phyloP scores from a whole-genome alignment of 1,140 invertebrate genomes.

The Daktulosphaira vitifoliae region DNA sequence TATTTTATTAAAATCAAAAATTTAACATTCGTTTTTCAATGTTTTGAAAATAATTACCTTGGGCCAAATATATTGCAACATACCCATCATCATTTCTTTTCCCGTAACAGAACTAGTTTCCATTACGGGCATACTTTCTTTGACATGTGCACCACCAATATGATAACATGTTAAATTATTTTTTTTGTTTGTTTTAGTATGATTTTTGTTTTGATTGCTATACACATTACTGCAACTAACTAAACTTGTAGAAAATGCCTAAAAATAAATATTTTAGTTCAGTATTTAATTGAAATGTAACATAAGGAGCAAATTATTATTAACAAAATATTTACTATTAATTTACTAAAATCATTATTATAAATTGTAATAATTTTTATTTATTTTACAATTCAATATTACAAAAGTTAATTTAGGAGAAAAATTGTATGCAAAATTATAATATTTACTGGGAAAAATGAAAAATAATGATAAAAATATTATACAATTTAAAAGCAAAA shows the following conservation, averaged over 20 bases:
- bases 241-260: slow-evolving; percentile 8
- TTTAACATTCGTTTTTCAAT: no score
- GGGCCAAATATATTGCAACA: slow-evolving; percentile 94
- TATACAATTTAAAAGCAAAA: no score
- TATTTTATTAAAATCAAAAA: no score
- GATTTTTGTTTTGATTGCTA: neutral
- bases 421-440: no score
- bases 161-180: slow-evolving; percentile 5
- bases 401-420: no score
- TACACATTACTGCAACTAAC: slow-evolving; percentile 4
- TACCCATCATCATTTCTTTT: slow-evolving; percentile 72
- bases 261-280: neutral
- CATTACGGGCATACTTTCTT: slow-evolving; percentile 5
- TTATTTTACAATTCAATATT: no score
- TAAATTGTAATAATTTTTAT: no score
- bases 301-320: slow-evolving; percentile 11
- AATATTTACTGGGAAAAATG: no score
- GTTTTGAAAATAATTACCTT: no score
- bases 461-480: no score
- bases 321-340: slow-evolving; percentile 13
- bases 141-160: slow-evolving; percentile 12
- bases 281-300: neutral
- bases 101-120: slow-evolving; percentile 48
- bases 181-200: neutral
- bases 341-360: no score